Base-by-base conservation (phyloP, 2,888 invertebrate species). In the Monochamus alternatus region DNA sequence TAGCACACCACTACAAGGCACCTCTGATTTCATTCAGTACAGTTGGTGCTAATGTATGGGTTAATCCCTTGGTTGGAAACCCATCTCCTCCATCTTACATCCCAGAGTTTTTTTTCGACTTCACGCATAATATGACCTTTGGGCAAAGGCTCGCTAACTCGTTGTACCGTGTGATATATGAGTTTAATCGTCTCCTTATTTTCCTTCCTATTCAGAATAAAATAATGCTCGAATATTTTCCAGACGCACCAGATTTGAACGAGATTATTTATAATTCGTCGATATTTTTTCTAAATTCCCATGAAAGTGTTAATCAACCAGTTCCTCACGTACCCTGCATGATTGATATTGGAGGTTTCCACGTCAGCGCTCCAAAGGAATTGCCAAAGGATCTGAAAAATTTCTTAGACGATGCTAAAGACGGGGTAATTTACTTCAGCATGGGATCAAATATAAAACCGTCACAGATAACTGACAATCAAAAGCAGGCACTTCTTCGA, bases 381-480 rank as follows among this genome's bases (percentile, higher is more conserved):
- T 60, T 87, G 32, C 85, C 86, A 0, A 73, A 82, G 71, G 91
- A 92, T 82, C 83, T 92, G 0, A 88, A 91, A 85, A 86, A 88
- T 14, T 86, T 90, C 70, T 81, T 92, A 68, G 91, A 92, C 78
- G 86, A 87, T 9, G 89, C 92, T 0, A 87, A 86, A 43, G 73
- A 73, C 32, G 73, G 62, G 31, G 62, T 67, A 10, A 52, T 73
- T 14, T 90, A 91, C 75, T 90, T 92, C 78, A 92, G 91, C 80
- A 90, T 93, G 82, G 93, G 93, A 1, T 91, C 93, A 0, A 91
- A 91, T 77, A 87, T 92, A 0, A 89, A 90, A 71, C 91, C 91
- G 75, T 87, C 89, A 7, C 90, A 92, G 79, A 84, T 94, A 69
- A 90, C 91, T 0, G 80, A 84, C 0, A 89, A 91, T 0, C 91